Percentiles rank a stretch among this genome's conserved stretches.
phyloP scores from a whole-genome alignment of 2,113 vertebrate genomes.

The Cervus canadensis region DNA sequence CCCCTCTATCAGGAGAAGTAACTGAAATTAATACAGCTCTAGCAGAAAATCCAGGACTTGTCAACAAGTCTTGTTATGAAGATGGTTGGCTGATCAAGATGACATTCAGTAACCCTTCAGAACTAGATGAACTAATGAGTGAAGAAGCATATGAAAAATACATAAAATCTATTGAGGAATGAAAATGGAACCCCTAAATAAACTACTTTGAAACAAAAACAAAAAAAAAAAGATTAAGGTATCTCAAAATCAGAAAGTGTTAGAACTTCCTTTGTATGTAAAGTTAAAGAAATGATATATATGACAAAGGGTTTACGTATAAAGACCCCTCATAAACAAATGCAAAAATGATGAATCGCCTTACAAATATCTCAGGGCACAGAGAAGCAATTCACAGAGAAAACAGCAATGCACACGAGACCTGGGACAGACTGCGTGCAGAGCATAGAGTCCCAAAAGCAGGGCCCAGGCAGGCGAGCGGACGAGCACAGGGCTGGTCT shows the following conservation, averaged over 20 bases:
- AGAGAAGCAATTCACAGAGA: not conserved
- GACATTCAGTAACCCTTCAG: no score
- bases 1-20: no score
- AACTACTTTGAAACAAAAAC: no score
- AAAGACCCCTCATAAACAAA: not conserved
- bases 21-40: no score
- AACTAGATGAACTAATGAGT: no score
- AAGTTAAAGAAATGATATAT: not conserved
- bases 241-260: not conserved
- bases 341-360: not conserved
- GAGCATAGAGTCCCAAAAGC: no score
- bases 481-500: not conserved
- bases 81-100: no score
- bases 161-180: no score
- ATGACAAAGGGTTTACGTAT: not conserved
- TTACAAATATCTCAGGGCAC: not conserved
- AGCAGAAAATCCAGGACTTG: no score
- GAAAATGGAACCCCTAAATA: no score
- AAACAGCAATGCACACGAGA: not conserved
- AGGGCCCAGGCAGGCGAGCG: fast-evolving
- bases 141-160: no score
- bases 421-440: fast-evolving
- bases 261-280: not conserved
- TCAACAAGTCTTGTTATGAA: no score
- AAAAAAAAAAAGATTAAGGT: not conserved